A percentile compares a stretch with the other conserved stretches of the same genome.
Conservation (phyloP, 2,888 invertebrate genomes). For the Drosophila maculinotata region DNA sequence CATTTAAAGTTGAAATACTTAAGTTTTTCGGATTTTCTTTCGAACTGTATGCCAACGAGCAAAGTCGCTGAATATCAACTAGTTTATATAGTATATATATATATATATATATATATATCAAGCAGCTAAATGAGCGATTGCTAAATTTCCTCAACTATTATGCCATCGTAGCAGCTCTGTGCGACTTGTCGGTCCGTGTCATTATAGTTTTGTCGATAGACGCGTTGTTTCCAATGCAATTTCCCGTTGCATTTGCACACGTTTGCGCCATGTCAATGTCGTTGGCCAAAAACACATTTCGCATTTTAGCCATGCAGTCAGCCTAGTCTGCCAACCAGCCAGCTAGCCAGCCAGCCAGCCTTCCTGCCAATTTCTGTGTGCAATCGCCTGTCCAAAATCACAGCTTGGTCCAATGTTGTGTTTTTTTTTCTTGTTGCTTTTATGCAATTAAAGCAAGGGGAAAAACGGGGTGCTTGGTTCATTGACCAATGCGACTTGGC, state of each 20-base stretch:
- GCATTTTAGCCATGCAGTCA: conserved; percentile 45
- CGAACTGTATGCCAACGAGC: too few relatives aligned
- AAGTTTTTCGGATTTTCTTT: too few relatives aligned
- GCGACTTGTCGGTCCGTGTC: neutral
- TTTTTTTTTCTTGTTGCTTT: too few relatives aligned
- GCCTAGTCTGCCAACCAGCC: conserved; percentile 29
- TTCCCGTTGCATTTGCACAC: conserved; percentile 57
- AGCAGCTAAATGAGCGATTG: conserved; percentile 1
- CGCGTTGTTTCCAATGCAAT: conserved; percentile 28
- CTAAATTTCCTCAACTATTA: conserved; percentile 16
- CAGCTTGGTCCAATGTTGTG: conserved; percentile 40
- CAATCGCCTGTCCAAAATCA: conserved; percentile 62
- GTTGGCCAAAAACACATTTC: conserved; percentile 56
- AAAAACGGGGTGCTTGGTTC: conserved; percentile 21
- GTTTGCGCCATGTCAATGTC: conserved; percentile 55
- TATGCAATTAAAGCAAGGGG: conserved; percentile 45
- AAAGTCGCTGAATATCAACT: neutral
- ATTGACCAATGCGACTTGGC: conserved; percentile 30
- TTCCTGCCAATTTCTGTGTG: conserved; percentile 73
- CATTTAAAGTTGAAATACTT: too few relatives aligned
- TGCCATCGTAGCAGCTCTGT: conserved; percentile 3
- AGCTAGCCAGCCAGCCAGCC: conserved; percentile 5
- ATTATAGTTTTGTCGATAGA: conserved; percentile 10
- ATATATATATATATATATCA: too few relatives aligned
- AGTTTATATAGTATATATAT: neutral